A percentile compares a stretch with the other conserved stretches of the same genome.
These are phyloP conservation scores for Rhadinocentrus ornatus DNA, from an alignment of 2,797 vertebrate genomes.

Conservation along the genomic window DNA sequence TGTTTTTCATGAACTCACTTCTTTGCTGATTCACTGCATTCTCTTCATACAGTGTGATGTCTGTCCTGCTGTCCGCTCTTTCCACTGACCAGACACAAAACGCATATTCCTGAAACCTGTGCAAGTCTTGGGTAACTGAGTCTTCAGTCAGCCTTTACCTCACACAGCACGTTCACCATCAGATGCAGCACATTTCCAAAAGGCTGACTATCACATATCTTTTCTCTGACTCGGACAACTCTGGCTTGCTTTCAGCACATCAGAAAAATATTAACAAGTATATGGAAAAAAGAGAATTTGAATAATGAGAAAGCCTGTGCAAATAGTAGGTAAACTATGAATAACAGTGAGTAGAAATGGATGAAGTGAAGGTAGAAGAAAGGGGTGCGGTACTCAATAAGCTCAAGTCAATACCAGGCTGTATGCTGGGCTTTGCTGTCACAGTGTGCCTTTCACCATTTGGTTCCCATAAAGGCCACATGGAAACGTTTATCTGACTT, in stretches of 20 bases:
- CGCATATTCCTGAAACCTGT: conserved; percentile 50
- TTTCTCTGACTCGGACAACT: conserved; percentile 24
- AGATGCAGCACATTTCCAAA: conserved; percentile 42
- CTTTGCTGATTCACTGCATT: conserved; percentile 58
- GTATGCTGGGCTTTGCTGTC: conserved; percentile 78
- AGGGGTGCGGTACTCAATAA: conserved; percentile 81
- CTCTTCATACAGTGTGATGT: conserved; percentile 37
- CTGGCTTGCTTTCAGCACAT: conserved; percentile 31
- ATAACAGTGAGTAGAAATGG: conserved; percentile 38
- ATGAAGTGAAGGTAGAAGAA: conserved; percentile 50
- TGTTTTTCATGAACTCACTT: conserved; percentile 37
- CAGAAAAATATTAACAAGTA: conserved; percentile 80
- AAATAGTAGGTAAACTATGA: conserved; percentile 32
- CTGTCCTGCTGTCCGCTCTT: conserved; percentile 46
- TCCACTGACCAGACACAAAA: conserved; percentile 46
- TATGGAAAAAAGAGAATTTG: background rate
- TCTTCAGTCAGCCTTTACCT: conserved; percentile 33
- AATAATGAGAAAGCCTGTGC: conserved; percentile 21
- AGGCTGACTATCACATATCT: conserved; percentile 27
- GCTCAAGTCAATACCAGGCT: conserved; percentile 77
- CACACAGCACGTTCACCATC: conserved; percentile 35
- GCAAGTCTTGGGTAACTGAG: conserved; percentile 43
- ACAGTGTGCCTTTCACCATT: conserved; percentile 87
- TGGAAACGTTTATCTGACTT: conserved; percentile 90
- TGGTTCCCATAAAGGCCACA: conserved; percentile 94